Evolutionary conservation across 1,140 invertebrate genomes (phyloP).

Genomic region (Dufourea novaeangliae): DNA sequence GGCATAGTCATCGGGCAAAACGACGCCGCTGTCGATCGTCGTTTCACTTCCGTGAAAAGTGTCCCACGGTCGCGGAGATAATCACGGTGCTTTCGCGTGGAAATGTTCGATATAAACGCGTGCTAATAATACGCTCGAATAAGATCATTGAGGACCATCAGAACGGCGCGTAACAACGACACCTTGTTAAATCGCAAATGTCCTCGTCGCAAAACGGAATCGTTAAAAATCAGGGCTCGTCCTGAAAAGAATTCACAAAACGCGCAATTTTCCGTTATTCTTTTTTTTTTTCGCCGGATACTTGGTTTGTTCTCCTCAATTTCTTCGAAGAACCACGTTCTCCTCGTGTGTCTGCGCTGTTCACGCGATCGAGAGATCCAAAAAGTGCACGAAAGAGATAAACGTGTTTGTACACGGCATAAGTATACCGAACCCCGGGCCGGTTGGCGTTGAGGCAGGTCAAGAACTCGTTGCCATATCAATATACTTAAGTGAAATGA

Average conservation of each 20-base stretch:
- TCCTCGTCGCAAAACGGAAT: not conserved
- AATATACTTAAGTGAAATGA: slow-evolving; percentile 83
- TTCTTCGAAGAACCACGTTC: too few species aligned
- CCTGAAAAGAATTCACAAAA: not conserved
- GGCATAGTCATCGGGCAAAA: not conserved
- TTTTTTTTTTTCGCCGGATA: not conserved
- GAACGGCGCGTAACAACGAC: not conserved
- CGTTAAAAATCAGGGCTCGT: not conserved
- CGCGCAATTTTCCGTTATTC: not conserved
- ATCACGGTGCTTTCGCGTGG: not conserved
- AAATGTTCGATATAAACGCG: not conserved
- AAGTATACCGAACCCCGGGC: not conserved
- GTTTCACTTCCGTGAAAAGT: slow-evolving; percentile 28
- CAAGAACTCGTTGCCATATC: slow-evolving; percentile 82
- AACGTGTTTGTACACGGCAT: slow-evolving; percentile 42
- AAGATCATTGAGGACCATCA: not conserved
- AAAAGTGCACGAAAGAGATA: slow-evolving; percentile 29
- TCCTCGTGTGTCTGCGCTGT: not conserved
- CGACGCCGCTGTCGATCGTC: not conserved
- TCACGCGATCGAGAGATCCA: too few species aligned
- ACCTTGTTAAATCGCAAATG: not conserved
- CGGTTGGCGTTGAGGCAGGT: slow-evolving; percentile 71
- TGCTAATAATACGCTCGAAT: not conserved
- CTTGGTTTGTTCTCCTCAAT: too few species aligned
- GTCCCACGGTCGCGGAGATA: slow-evolving; percentile 10